phyloP scores from a whole-genome alignment of 2,888 invertebrate genomes.

The Megalurothrips usitatus region DNA sequence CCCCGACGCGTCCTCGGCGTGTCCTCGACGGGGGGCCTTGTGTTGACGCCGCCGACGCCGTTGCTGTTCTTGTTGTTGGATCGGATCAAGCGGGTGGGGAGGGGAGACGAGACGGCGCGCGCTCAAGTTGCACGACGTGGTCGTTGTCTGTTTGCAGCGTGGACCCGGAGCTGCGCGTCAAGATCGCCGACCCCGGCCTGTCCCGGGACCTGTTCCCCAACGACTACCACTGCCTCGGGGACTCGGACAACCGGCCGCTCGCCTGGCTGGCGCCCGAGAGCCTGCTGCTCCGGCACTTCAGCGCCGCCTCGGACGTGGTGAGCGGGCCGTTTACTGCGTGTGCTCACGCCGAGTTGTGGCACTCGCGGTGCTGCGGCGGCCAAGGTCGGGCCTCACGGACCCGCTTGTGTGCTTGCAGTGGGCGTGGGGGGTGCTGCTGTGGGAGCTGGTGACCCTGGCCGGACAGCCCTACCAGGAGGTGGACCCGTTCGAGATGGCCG shows the following conservation, averaged over 20 bases:
- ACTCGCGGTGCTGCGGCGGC: too few species aligned
- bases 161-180: slow-evolving; percentile 73
- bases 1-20: not conserved
- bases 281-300: slow-evolving; percentile 73
- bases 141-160: slow-evolving; percentile 51
- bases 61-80: not conserved
- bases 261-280: slow-evolving; percentile 93
- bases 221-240: slow-evolving; percentile 90
- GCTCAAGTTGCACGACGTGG: not conserved
- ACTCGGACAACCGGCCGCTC: slow-evolving; percentile 88
- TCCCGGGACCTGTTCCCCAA: slow-evolving; percentile 86
- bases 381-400: too few species aligned
- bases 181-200: slow-evolving; percentile 81
- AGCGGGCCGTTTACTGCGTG: slow-evolving; percentile 42
- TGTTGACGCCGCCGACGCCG: not conserved
- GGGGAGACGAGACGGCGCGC: not conserved
- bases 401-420: slow-evolving; percentile 55
- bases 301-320: slow-evolving; percentile 86
- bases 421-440: slow-evolving; percentile 90
- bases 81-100: not conserved
- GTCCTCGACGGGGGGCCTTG: too few species aligned
- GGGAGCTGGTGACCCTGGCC: slow-evolving; percentile 89
- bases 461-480: slow-evolving; percentile 87
- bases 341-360: not conserved
- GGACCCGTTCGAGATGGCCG: slow-evolving; percentile 87